These are phyloP conservation scores for Euura lappo DNA, from an alignment of 1,140 invertebrate species.

Conservation along the genomic window DNA sequence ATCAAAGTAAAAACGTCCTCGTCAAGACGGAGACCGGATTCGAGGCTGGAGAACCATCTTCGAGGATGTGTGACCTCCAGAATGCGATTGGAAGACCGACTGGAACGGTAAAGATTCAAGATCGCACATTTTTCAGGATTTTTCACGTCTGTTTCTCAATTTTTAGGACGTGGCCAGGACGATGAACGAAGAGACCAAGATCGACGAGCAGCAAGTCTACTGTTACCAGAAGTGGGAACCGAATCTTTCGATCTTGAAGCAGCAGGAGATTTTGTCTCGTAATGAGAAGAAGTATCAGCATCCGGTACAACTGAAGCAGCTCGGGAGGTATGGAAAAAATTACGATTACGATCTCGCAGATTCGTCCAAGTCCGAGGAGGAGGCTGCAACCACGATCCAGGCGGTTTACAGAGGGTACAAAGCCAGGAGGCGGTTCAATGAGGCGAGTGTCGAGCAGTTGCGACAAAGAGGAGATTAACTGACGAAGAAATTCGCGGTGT, in stretches of 20 bases:
- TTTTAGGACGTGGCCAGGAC: background rate
- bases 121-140: background rate
- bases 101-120: background rate
- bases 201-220: background rate
- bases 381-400: conserved; percentile 75
- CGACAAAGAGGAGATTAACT: too few species aligned
- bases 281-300: too few species aligned
- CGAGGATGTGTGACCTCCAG: background rate
- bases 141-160: background rate
- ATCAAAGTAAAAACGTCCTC: background rate
- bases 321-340: background rate
- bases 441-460: conserved; percentile 40
- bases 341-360: conserved; percentile 22
- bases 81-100: background rate
- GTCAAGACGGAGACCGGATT: background rate
- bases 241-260: background rate
- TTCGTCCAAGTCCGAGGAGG: conserved; percentile 45
- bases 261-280: too few species aligned
- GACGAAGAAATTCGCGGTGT: too few species aligned
- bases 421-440: conserved; percentile 69
- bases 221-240: background rate
- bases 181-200: background rate
- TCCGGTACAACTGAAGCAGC: background rate
- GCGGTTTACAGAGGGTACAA: conserved; percentile 74
- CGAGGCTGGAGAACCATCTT: background rate